Base-by-base conservation (phyloP, 1,140 invertebrate genomes). In the Ceratina australensis region DNA sequence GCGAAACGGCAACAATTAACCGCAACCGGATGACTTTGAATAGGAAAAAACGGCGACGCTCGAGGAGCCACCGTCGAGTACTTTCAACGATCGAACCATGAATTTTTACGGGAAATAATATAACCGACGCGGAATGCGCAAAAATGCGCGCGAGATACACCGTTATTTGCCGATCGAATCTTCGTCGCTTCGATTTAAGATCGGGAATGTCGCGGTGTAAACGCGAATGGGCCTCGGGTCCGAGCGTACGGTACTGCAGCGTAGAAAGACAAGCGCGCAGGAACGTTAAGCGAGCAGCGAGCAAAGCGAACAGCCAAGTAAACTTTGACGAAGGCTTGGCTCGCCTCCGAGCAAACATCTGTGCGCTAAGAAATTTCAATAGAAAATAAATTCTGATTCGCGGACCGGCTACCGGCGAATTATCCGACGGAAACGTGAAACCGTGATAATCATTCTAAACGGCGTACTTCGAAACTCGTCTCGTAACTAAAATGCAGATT, bases 291-390 rank as follows among this genome's bases (percentile, higher is more conserved):
- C 82, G 81, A 76, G 68, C 59, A 74, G 54, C 79, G 65, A 81
- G 61, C 64, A 18, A 83, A 42, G 69, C 66, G 69, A 73, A 75
- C 78, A 84, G 78, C 68, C 73, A 57, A 80, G 78, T 76, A 84
- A 84, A 84, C 81, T 77, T 84, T 77, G 81, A 83, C 78, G 78
- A 84, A 56, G 82, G 78, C 72, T 83, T 83, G 80, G 76, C 80
- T 82, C 74, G 66, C 57, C 56, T 60, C 24, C 69, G 47, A 81
- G 52, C 68, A 57, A 78, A 56, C 64, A 72, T 78, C 57, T 59
- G 52, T 69, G 61, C 20, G 57, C 47, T 54, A 68, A 83, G 78
- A 83, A 83, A 83, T 83, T 78, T 78, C 74, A 72, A 72, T 78
- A 72, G 63, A 64, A 64, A 78, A 72, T 72, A 61, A 78, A 78